Base-by-base conservation (phyloP, 2,113 vertebrate genomes). In the Channa argus region DNA sequence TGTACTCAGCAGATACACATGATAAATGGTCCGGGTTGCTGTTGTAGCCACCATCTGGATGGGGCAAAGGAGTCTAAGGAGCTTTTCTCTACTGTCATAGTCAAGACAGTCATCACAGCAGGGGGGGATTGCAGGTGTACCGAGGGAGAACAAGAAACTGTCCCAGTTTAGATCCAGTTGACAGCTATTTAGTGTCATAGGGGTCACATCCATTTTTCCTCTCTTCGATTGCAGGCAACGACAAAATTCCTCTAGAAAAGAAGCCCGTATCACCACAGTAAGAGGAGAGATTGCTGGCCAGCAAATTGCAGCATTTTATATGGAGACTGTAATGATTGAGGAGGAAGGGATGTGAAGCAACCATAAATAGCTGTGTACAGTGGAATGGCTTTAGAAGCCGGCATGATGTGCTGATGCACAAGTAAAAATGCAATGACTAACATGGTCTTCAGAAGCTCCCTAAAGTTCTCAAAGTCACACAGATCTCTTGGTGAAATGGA, bases 1-100 rank as follows among this genome's bases (percentile, higher is more conserved):
- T 75, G 80, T 86, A 78, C 86, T 86, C 88, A 82, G 92, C 88
- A 93, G 87, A 91, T 87, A 90, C 90, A 91, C 80, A 80, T 91
- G 86, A 92, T 91, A 88, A 90, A 91, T 91, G 84, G 76, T 81
- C 47, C 37, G 24, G 71, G 76, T 71, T 80, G 71, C 74, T 78
- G 72, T 68, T 82, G 82, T 68, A 82, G 64, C 83, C 82, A 84
- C 87, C 90, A 88, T 92, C 90, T 90, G 90, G 87, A 82, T 80
- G 71, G 77, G 69, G 82, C 73, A 74, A 69, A 72, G 58, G 55
- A 79, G 74, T 74, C 66, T 81, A 52, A 74, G 69, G 62, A 88
- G 84, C 83, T 80, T 85, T 77, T 71, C 63, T 76, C 60, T 46
- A 44, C 67, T 79, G 82, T 88, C 86, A 87, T 60, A 55, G 53